These are phyloP conservation scores for Otocyon megalotis DNA, from an alignment of 2,113 vertebrate species.

Conservation along the genomic window DNA sequence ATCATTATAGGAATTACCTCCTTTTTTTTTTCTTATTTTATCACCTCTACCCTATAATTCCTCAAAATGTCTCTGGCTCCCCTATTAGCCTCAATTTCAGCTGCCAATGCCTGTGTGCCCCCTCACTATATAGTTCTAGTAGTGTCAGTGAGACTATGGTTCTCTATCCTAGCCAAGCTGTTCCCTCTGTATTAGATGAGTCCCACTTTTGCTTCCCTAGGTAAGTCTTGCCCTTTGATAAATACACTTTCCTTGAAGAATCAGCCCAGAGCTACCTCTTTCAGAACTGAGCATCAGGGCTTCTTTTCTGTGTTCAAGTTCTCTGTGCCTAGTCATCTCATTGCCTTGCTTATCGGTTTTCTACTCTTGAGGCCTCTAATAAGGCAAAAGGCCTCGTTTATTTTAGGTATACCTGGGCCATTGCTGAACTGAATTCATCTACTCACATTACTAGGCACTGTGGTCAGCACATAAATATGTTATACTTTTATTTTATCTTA, in stretches of 20 bases:
- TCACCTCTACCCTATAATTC: background rate
- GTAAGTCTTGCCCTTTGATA: background rate
- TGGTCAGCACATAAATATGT: background rate
- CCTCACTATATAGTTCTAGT: background rate
- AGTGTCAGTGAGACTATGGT: background rate
- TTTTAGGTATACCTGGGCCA: background rate
- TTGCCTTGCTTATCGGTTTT: background rate
- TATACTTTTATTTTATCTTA: background rate
- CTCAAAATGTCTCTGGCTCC: background rate
- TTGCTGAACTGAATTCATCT: background rate
- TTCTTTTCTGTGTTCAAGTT: background rate
- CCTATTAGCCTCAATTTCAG: background rate
- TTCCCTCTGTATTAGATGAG: background rate
- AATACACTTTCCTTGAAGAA: background rate
- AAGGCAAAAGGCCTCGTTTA: background rate
- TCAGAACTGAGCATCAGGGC: background rate
- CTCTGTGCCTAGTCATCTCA: background rate
- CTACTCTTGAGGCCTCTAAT: background rate
- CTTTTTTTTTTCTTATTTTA: background rate
- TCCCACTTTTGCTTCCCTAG: background rate
- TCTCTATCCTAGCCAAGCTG: background rate
- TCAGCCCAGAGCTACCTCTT: background rate
- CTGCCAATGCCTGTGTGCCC: background rate
- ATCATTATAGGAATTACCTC: background rate
- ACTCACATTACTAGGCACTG: background rate